phyloP scores from a whole-genome alignment of 1,140 invertebrate species.

The Phocides pigmalion region DNA sequence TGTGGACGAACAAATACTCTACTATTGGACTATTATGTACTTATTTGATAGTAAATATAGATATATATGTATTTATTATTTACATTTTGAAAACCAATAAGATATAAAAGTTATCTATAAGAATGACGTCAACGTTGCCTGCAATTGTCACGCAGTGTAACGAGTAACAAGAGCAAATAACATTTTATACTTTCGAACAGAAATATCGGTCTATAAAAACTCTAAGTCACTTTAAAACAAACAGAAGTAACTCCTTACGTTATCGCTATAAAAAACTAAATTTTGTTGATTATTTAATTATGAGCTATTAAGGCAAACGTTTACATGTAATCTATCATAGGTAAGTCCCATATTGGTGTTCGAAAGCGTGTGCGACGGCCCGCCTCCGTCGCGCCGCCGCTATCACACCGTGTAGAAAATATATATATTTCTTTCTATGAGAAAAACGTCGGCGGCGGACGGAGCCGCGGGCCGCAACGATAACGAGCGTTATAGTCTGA shows the following conservation, averaged over 20 bases:
- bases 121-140: slow-evolving; percentile 35
- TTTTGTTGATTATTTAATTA: slow-evolving; percentile 32
- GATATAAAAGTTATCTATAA: slow-evolving; percentile 46
- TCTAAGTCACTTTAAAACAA: slow-evolving; percentile 32
- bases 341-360: slow-evolving; percentile 32
- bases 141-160: slow-evolving; percentile 42
- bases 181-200: slow-evolving; percentile 37
- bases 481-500: slow-evolving; percentile 39
- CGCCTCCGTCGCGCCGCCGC: slow-evolving; percentile 10
- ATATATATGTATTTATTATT: slow-evolving; percentile 65
- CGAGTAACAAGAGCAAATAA: slow-evolving; percentile 51
- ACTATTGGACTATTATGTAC: slow-evolving; percentile 75
- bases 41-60: slow-evolving; percentile 67
- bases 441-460: slow-evolving; percentile 22
- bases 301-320: slow-evolving; percentile 35
- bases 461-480: slow-evolving; percentile 6
- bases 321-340: slow-evolving; percentile 25
- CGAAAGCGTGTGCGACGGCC: slow-evolving; percentile 17
- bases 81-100: slow-evolving; percentile 69
- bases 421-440: slow-evolving; percentile 30
- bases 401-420: slow-evolving; percentile 28
- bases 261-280: slow-evolving; percentile 25
- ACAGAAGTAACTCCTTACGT: slow-evolving; percentile 24
- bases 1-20: slow-evolving; percentile 77
- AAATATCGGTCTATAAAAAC: slow-evolving; percentile 29